Evolutionary conservation across 2,797 vertebrate species (phyloP).

Genomic region (Sebastes umbrosus): DNA sequence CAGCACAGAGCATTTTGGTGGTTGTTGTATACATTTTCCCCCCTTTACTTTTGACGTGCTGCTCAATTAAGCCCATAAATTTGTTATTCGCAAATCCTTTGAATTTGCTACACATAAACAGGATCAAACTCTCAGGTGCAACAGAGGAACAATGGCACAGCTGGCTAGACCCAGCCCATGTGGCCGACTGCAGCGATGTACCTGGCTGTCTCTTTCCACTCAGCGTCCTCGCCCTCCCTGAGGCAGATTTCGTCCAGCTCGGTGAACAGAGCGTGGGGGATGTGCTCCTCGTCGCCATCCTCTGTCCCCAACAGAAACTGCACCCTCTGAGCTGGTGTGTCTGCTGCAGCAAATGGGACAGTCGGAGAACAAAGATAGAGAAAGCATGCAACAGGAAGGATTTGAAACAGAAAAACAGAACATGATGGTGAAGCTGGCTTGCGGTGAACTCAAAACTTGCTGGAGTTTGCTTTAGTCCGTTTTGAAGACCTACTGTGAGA

Average conservation of each 20-base stretch:
- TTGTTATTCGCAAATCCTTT: rapidly evolving
- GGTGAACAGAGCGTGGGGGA: constrained; percentile 97
- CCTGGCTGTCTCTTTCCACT: constrained; percentile 99
- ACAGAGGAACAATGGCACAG: background rate
- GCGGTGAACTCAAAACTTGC: background rate
- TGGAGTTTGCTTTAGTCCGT: background rate
- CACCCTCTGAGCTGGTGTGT: constrained; percentile 97
- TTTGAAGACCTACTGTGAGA: constrained; percentile 87
- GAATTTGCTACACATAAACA: background rate
- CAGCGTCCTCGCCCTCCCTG: constrained; percentile 94
- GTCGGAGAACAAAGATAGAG: background rate
- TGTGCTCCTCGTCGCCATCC: constrained; percentile 97
- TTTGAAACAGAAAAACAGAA: background rate
- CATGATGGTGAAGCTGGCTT: background rate
- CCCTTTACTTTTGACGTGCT: background rate
- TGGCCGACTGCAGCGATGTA: constrained; percentile 52
- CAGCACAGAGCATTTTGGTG: background rate
- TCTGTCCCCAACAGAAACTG: constrained; percentile 98
- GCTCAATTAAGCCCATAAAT: background rate
- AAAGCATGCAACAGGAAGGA: background rate
- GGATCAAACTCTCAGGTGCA: constrained; percentile 16
- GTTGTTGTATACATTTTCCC: background rate
- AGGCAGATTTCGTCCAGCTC: constrained; percentile 98
- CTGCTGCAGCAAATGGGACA: constrained; percentile 64
- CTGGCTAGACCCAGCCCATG: constrained; percentile 3